Evolutionary conservation across 2,113 vertebrate species (phyloP).

Genomic region (Dicrurus megarhynchus): DNA sequence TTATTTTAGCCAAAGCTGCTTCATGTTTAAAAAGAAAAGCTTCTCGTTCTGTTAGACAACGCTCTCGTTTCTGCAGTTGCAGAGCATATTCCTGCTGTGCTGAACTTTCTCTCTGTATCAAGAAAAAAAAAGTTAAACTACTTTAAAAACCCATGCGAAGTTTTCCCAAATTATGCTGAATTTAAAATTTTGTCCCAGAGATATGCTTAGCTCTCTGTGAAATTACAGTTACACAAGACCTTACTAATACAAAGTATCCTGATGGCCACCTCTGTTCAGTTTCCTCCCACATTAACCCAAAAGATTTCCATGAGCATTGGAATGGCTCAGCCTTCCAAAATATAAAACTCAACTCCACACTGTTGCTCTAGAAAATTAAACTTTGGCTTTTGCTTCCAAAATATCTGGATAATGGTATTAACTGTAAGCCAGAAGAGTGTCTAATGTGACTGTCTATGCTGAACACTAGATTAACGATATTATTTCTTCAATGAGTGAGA

Average conservation of each 20-base stretch:
- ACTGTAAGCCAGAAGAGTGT: background rate
- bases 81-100: slow-evolving; percentile 79
- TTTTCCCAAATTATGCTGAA: background rate
- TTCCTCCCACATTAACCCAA: background rate
- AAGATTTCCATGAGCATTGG: rapidly evolving
- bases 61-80: slow-evolving; percentile 78
- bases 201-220: background rate
- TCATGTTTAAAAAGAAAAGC: slow-evolving; percentile 75
- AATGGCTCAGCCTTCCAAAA: background rate
- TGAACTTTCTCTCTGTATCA: slow-evolving; percentile 76
- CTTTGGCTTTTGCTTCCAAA: background rate
- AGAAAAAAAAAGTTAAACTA: background rate
- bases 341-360: background rate
- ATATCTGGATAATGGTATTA: background rate
- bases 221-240: background rate
- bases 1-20: slow-evolving; percentile 75
- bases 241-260: background rate
- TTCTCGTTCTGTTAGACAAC: slow-evolving; percentile 71
- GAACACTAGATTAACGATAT: background rate
- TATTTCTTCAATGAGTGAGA: background rate
- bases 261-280: background rate
- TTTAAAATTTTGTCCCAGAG: background rate
- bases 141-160: background rate
- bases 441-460: background rate
- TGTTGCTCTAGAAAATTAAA: background rate